A percentile compares a stretch with the other conserved stretches of the same genome.
phyloP scores from a whole-genome alignment of 2,113 vertebrate species.

The Gila orcuttii region DNA sequence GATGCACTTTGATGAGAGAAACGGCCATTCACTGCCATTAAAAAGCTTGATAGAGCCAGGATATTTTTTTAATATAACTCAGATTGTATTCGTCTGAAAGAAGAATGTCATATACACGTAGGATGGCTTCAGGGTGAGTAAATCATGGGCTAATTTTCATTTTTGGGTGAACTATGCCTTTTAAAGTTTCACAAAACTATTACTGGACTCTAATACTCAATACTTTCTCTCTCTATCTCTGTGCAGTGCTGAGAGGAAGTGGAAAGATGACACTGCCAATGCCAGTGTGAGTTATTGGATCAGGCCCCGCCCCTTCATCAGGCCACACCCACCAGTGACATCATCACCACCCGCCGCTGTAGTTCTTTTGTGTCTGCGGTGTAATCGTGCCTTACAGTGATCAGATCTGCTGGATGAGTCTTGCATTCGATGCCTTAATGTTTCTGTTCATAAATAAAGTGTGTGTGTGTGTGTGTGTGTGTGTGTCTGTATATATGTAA shows the following conservation, averaged over 20 bases:
- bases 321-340: background rate
- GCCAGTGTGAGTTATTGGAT: slow-evolving; percentile 66
- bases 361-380: slow-evolving; percentile 14
- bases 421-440: background rate
- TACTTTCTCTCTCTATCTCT: background rate
- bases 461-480: background rate
- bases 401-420: slow-evolving; percentile 1
- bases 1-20: too few species aligned
- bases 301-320: background rate
- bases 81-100: too few species aligned
- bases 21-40: too few species aligned
- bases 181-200: too few species aligned
- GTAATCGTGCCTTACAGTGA: slow-evolving; percentile 45
- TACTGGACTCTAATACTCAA: too few species aligned
- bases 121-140: too few species aligned
- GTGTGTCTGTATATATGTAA: background rate
- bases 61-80: too few species aligned
- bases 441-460: background rate
- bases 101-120: too few species aligned
- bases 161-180: too few species aligned
- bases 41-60: too few species aligned
- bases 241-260: slow-evolving; percentile 73
- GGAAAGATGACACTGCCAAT: slow-evolving; percentile 77
- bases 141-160: too few species aligned
- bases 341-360: slow-evolving; percentile 21